These are phyloP conservation scores for Taeniopygia guttata DNA, from an alignment of 2,797 vertebrate species.

Conservation along the genomic window DNA sequence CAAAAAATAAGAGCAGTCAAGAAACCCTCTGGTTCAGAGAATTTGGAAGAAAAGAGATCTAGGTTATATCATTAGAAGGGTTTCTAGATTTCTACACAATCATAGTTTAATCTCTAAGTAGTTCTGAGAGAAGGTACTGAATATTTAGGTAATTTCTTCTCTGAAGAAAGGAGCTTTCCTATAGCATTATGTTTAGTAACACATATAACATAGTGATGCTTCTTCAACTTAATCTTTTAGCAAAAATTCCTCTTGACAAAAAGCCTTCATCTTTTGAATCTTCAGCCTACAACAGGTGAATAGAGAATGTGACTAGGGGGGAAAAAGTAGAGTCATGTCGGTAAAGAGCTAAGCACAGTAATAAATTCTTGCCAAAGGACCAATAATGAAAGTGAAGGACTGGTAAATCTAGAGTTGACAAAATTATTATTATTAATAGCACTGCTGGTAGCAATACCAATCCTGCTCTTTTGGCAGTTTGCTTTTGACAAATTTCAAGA, in stretches of 20 bases:
- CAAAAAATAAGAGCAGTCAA: not conserved
- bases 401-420: not conserved
- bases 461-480: not conserved
- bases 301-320: not conserved
- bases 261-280: not conserved
- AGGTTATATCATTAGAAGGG: fast-evolving
- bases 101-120: not conserved
- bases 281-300: not conserved
- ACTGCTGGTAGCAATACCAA: not conserved
- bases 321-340: not conserved
- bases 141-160: not conserved
- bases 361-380: not conserved
- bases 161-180: not conserved
- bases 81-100: not conserved
- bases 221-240: not conserved
- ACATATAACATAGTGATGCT: not conserved
- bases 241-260: not conserved
- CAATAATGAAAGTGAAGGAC: not conserved
- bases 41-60: not conserved
- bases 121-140: not conserved
- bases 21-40: not conserved
- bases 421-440: not conserved
- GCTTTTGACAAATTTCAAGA: not conserved
- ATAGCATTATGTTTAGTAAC: not conserved
- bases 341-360: not conserved